Conservation (phyloP, 2,888 invertebrate genomes). For the Dioctria linearis region DNA sequence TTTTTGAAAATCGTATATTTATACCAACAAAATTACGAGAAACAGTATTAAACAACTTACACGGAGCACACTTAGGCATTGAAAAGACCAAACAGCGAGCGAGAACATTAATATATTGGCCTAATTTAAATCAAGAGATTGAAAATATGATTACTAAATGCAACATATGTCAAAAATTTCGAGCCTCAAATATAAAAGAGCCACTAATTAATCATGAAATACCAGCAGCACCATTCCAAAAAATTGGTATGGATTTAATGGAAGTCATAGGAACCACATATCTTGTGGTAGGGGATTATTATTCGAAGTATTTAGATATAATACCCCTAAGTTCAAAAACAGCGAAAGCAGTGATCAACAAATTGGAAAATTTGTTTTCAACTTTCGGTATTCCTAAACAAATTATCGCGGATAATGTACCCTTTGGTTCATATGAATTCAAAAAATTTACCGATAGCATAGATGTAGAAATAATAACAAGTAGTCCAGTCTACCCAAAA, state of each 20-base stretch:
- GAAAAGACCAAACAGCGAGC: constrained; percentile 62
- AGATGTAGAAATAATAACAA: constrained; percentile 57
- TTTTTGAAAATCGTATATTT: constrained; percentile 57
- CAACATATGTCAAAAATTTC: constrained; percentile 48
- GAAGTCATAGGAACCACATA: constrained; percentile 32
- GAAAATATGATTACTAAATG: constrained; percentile 58
- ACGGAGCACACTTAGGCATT: constrained; percentile 61
- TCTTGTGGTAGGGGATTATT: constrained; percentile 61
- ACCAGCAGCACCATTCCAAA: constrained; percentile 53
- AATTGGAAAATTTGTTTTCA: constrained; percentile 7
- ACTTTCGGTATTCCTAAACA: constrained; percentile 58
- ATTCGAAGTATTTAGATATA: constrained; percentile 58
- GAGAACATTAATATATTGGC: constrained; percentile 61
- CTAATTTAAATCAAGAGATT: constrained; percentile 59
- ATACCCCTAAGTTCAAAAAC: constrained; percentile 3
- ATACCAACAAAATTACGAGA: constrained; percentile 54
- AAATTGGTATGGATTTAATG: constrained; percentile 62
- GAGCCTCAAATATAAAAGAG: constrained; percentile 25
- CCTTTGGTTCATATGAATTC: constrained; percentile 60
- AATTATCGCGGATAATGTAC: constrained; percentile 60
- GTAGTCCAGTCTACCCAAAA: constrained; percentile 56
- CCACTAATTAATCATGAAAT: constrained; percentile 31
- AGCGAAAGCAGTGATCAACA: background rate
- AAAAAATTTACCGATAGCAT: constrained; percentile 58
- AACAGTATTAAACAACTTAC: constrained; percentile 59